Conservation (phyloP, 2,888 invertebrate species). For the Dynastes tityus region DNA sequence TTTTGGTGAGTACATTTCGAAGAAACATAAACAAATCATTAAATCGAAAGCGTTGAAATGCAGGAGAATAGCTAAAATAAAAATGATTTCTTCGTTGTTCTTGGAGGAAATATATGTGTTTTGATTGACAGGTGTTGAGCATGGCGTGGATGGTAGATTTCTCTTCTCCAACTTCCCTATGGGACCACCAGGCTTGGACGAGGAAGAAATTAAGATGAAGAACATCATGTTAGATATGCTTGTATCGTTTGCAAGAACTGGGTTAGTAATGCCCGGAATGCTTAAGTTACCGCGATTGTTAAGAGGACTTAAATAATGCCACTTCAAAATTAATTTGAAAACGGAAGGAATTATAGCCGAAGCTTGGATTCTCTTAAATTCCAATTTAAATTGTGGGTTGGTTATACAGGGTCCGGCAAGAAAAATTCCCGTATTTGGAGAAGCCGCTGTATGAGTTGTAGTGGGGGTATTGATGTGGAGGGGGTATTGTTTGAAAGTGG, state of each 20-base stretch:
- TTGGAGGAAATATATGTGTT: neutral
- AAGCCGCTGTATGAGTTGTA: too few species aligned
- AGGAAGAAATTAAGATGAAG: conserved; percentile 60
- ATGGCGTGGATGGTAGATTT: conserved; percentile 47
- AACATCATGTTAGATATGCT: conserved; percentile 59
- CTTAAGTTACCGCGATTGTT: too few species aligned
- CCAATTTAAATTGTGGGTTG: too few species aligned
- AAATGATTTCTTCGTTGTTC: neutral
- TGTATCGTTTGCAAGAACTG: conserved; percentile 60
- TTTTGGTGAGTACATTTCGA: conserved; percentile 1
- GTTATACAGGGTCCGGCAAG: too few species aligned
- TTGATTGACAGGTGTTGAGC: conserved; percentile 30
- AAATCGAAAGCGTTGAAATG: neutral
- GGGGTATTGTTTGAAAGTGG: too few species aligned
- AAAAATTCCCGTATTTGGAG: too few species aligned
- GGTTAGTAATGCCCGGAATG: conserved; percentile 51
- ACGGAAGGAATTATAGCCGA: too few species aligned
- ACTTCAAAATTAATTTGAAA: too few species aligned
- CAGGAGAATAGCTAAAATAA: neutral
- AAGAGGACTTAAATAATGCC: too few species aligned
- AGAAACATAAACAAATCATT: neutral
- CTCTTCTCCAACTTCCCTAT: neutral
- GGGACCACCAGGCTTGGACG: neutral
- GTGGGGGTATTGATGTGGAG: too few species aligned
- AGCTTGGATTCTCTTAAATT: too few species aligned